Percentiles rank a stretch among this genome's conserved stretches.
Conservation (phyloP, 2,113 vertebrate species). For the Phycodurus eques region DNA sequence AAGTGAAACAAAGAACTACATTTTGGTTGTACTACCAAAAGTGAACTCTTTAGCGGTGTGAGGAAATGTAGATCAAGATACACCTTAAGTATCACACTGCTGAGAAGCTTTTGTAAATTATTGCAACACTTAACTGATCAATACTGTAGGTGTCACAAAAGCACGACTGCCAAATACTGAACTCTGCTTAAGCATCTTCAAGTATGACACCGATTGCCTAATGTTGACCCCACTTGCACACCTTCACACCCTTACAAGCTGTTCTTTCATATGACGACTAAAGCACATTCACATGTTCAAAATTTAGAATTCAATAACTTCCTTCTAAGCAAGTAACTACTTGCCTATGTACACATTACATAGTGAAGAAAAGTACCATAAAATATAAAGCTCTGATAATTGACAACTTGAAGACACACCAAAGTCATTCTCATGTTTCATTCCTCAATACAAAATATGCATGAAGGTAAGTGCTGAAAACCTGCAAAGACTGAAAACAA, state of each 20-base stretch:
- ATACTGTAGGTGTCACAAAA: conserved; percentile 1
- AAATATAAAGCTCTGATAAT: neutral
- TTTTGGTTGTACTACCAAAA: conserved; percentile 20
- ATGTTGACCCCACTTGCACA: neutral
- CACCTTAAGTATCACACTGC: neutral
- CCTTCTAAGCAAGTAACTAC: neutral
- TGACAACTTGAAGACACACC: neutral
- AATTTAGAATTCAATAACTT: neutral
- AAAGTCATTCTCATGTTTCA: too few species aligned
- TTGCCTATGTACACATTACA: neutral
- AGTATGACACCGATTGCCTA: neutral
- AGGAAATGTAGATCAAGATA: neutral
- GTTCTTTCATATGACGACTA: neutral
- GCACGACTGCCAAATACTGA: conserved; percentile 11
- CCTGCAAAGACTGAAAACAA: too few species aligned
- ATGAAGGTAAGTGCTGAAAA: too few species aligned
- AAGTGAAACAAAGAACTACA: conserved; percentile 73
- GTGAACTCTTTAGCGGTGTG: neutral
- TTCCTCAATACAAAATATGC: too few species aligned
- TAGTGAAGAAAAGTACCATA: neutral
- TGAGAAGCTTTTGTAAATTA: neutral
- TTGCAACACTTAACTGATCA: neutral
- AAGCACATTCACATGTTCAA: neutral
- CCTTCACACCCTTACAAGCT: neutral
- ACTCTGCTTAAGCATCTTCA: neutral